Evolutionary conservation across 2,113 vertebrate genomes (phyloP), one percentile per base, ranked within the genome.

Genomic region (Sander lucioperca): DNA sequence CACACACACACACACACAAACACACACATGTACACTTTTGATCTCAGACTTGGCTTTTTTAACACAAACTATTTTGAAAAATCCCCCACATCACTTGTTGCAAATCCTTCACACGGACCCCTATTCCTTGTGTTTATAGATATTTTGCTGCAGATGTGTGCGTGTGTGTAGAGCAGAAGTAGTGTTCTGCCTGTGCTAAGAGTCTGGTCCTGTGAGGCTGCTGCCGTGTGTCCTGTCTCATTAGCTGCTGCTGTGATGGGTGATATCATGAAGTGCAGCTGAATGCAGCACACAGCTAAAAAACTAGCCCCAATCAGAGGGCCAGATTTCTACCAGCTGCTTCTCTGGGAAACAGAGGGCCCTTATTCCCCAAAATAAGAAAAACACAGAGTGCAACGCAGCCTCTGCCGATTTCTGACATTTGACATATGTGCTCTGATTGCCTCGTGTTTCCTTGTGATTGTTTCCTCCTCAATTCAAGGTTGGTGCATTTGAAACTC

Each of bases 291-390:
- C 72, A 62, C 79, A 79, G 91, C 74, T 71, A 81, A 85, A 71
- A 65, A 87, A 79, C 89, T 76, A 57, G 74, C 36, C 66, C 88
- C 93, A 95, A 95, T 95, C 92, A 93, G 90, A 36, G 64, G 76
- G 39, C 79, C 84, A 89, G 93, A 95, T 93, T 93, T 85, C 78
- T 86, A 88, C 93, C 93, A 95, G 93, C 95, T 96, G 94, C 91
- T 82, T 92, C 82, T 73, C 80, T 25, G 74, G n/a, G 79, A 94
- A 84, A 94, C 94, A 94, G 82, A 91, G 90, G 84, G 79, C 77
- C 91, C 79, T 93, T 94, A 92, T 95, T 94, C 92, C 78, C 81
- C 57, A 64, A 85, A 89, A 90, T 82, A 90, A 91, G 82, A 89
- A 83, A 88, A 92, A 90, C 78, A 81, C 83, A 56, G 67, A 56